Conservation (phyloP, 2,797 vertebrate genomes). For the Megaceryle alcyon region DNA sequence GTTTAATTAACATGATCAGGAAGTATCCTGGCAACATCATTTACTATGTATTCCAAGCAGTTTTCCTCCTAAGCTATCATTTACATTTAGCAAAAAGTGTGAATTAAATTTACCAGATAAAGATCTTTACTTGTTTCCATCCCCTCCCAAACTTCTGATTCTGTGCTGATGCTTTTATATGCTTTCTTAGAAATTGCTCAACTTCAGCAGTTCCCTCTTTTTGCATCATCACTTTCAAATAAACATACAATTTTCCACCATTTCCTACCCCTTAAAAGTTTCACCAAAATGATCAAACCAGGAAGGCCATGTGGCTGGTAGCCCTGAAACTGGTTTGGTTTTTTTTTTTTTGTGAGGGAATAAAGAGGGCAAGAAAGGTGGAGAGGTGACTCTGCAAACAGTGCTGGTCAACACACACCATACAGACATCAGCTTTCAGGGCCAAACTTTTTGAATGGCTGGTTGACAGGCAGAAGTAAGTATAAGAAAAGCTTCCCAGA, state of each 20-base stretch:
- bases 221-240: not conserved
- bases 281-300: not conserved
- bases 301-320: not conserved
- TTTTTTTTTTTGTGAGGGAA: not conserved
- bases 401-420: not conserved
- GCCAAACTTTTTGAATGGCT: not conserved
- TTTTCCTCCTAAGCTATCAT: constrained; percentile 31
- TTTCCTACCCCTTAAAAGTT: not conserved
- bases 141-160: not conserved
- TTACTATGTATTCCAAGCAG: constrained; percentile 49
- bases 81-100: constrained; percentile 39
- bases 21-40: constrained; percentile 82
- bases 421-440: not conserved
- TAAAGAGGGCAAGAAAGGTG: not conserved
- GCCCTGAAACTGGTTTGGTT: not conserved
- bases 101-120: constrained; percentile 8
- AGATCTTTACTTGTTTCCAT: not conserved
- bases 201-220: not conserved
- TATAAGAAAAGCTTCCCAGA: not conserved
- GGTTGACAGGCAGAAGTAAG: not conserved
- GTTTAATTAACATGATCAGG: constrained; percentile 80
- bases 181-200: not conserved
- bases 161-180: not conserved
- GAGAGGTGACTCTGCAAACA: not conserved
- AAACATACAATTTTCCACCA: rapidly evolving